Percentiles rank a stretch among this genome's conserved stretches.
These are phyloP conservation scores for Nasonia giraulti DNA, from an alignment of 1,140 invertebrate genomes.

Conservation along the genomic window DNA sequence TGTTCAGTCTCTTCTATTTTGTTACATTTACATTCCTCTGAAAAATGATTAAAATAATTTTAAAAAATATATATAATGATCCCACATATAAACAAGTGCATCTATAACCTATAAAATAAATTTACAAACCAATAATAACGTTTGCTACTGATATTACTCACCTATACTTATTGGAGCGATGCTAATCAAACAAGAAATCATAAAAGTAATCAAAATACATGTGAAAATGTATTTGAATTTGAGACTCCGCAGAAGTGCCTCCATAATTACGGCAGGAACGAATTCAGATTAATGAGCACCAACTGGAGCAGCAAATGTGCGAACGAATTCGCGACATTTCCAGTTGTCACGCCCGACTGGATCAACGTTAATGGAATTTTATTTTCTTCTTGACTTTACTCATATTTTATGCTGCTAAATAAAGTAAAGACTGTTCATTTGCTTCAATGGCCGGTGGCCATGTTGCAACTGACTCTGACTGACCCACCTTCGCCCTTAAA, in stretches of 20 bases:
- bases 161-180: slow-evolving; percentile 67
- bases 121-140: not conserved
- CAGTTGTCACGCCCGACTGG: not conserved
- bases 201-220: slow-evolving; percentile 69
- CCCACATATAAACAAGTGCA: slow-evolving; percentile 36
- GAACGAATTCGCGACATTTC: slow-evolving; percentile 36
- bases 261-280: slow-evolving; percentile 52
- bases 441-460: slow-evolving; percentile 3
- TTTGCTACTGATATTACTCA: slow-evolving; percentile 56
- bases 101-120: slow-evolving; percentile 41
- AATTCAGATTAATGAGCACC: slow-evolving; percentile 5
- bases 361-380: not conserved
- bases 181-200: slow-evolving; percentile 69
- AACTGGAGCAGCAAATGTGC: not conserved
- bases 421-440: not conserved
- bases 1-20: slow-evolving; percentile 50
- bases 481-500: too few species aligned
- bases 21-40: slow-evolving; percentile 69
- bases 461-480: not conserved
- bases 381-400: slow-evolving; percentile 17
- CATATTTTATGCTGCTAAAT: slow-evolving; percentile 16
- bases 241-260: slow-evolving; percentile 61
- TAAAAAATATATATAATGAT: not conserved
- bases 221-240: slow-evolving; percentile 68
- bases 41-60: slow-evolving; percentile 48